A percentile compares a stretch with the other conserved stretches of the same genome.
Conservation (phyloP, 2,888 invertebrate species). For the Chaetoderma sp. region DNA sequence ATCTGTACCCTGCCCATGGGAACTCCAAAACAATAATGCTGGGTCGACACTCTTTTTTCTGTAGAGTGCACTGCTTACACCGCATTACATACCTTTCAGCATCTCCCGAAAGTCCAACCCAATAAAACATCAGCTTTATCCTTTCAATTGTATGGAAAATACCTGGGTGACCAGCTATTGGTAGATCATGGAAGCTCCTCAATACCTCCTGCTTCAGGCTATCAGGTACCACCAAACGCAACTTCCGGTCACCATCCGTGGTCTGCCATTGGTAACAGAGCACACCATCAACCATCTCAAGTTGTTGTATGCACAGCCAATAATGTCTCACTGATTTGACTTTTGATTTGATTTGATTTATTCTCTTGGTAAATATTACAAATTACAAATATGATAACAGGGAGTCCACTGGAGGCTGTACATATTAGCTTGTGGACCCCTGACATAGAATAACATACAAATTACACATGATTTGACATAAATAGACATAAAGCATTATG, state of each 20-base stretch:
- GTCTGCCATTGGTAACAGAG: conserved; percentile 13
- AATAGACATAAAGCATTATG: too few species aligned
- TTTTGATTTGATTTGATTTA: too few species aligned
- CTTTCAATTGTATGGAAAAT: conserved; percentile 1
- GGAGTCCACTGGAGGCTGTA: too few species aligned
- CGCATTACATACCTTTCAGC: conserved; percentile 3
- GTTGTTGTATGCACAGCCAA: neutral
- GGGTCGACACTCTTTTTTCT: conserved; percentile 4
- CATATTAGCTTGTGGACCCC: too few species aligned
- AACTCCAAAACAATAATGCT: neutral
- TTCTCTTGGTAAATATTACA: too few species aligned
- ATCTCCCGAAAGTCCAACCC: conserved; percentile 11
- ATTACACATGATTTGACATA: too few species aligned
- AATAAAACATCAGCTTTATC: neutral
- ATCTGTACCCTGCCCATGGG: neutral
- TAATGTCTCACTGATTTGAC: neutral
- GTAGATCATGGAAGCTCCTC: conserved; percentile 1
- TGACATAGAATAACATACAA: too few species aligned
- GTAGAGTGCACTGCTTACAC: conserved; percentile 9
- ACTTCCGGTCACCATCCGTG: neutral
- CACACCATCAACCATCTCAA: neutral
- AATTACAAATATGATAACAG: too few species aligned
- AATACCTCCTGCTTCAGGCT: conserved; percentile 1
- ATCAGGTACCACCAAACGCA: conserved; percentile 2
- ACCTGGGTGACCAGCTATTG: conserved; percentile 2